A percentile compares a stretch with the other conserved stretches of the same genome.
Evolutionary conservation across 2,113 vertebrate genomes (phyloP).

Genomic region (pig (Sus scrofa)): T2T-Sscrofa CM000828.6:33551001-33551500

Average conservation of each 20-base stretch:
- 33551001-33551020: conserved; percentile 45
- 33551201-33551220: conserved; percentile 1
- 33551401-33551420: too few species aligned
- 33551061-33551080: conserved; percentile 81
- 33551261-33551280: conserved; percentile 19
- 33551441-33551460: too few species aligned
- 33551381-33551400: too few species aligned
- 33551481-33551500: too few species aligned
- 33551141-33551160: conserved; percentile 74
- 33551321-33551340: conserved; percentile 10
- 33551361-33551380: too few species aligned
- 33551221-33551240: neutral
- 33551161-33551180: conserved; percentile 68
- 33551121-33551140: conserved; percentile 76
- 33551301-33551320: conserved; percentile 42
- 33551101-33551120: conserved; percentile 79
- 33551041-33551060: conserved; percentile 74
- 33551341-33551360: conserved; percentile 34
- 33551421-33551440: too few species aligned
- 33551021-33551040: conserved; percentile 76
- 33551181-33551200: conserved; percentile 66
- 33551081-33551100: conserved; percentile 79
- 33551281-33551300: conserved; percentile 50
- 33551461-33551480: too few species aligned
- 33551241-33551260: conserved; percentile 34